Evolutionary conservation across 2,797 vertebrate species (phyloP), one percentile per base, ranked within the genome.

Genomic region (Clarias fuscus): DNA sequence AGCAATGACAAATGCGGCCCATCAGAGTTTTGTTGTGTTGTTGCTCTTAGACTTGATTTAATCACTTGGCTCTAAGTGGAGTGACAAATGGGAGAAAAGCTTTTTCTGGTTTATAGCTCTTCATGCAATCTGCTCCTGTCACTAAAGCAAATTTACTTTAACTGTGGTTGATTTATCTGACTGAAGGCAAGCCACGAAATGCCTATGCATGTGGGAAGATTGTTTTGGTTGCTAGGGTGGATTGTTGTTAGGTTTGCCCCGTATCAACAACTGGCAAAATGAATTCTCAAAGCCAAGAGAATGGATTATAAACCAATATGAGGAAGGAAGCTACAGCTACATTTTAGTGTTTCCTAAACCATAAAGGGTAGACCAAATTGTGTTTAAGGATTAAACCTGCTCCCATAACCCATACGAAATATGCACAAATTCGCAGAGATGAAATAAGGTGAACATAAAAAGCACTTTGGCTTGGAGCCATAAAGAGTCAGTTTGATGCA

Each of bases 111-210:
- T 92, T 94, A 93, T 91, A 91, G 91, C 84, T 88, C 88, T 90
- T 91, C 91, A 93, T 91, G 86, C 88, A 86, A 91, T 92, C 90
- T 88, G 85, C 89, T 91, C 90, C 88, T 86, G 72, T 85, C 91
- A 91, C 89, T 91, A 90, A 88, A 88, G 67, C 78, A 90, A 86
- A 89, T 85, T 73, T 88, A 85, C 88, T 91, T 86, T 90, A 92
- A 93, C 91, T 91, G 43, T 61, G 7, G 77, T 61, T 92, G 89
- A 92, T 92, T 93, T 88, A 89, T 83, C 89, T 77, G 58, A 84
- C 64, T 88, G 85, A 88, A 82, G 84, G 76, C 58, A 80, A 80
- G 58, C 72, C 27, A 91, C 62, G 89, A 84, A 91, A 90, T 65
- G 40, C 67, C 73, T 62, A 33, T n/a, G 68, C 56, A 43, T 81